phyloP scores from a whole-genome alignment of 2,113 vertebrate genomes.

The Tragulus kanchil region DNA sequence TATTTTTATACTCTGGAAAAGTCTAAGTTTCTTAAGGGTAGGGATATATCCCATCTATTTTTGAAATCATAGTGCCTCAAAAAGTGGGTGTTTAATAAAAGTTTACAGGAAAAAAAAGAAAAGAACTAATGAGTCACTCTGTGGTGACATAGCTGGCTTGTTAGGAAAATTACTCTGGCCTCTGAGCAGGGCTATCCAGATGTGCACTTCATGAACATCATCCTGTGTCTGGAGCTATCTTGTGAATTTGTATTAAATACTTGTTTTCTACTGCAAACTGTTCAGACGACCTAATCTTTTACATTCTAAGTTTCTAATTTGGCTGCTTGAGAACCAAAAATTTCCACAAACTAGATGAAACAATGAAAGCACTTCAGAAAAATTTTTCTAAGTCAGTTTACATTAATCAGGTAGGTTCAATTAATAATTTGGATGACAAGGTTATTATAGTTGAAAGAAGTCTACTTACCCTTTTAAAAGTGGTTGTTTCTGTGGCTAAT shows the following conservation, averaged over 20 bases:
- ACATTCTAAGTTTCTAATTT: background rate
- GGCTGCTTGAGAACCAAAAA: background rate
- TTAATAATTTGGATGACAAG: background rate
- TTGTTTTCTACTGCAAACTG: background rate
- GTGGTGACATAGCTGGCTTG: background rate
- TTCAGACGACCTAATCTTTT: background rate
- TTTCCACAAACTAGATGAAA: background rate
- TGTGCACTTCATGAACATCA: too few relatives aligned
- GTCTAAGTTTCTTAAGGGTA: background rate
- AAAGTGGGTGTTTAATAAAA: background rate
- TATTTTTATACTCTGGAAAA: background rate
- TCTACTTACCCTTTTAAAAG: background rate
- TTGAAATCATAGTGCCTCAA: background rate
- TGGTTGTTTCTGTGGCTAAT: constrained; percentile 28
- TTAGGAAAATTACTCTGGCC: background rate
- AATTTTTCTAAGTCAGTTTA: constrained; percentile 26
- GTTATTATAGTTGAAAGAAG: constrained; percentile 1
- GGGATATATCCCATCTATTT: background rate
- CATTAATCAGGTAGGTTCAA: background rate
- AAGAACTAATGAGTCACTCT: background rate
- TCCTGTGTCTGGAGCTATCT: background rate
- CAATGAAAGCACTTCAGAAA: background rate
- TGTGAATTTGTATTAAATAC: background rate
- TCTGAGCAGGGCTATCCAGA: background rate
- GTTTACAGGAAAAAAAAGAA: background rate